Evolutionary conservation across 1,140 invertebrate species (phyloP).

Genomic region (Eufriesea mexicana): DNA sequence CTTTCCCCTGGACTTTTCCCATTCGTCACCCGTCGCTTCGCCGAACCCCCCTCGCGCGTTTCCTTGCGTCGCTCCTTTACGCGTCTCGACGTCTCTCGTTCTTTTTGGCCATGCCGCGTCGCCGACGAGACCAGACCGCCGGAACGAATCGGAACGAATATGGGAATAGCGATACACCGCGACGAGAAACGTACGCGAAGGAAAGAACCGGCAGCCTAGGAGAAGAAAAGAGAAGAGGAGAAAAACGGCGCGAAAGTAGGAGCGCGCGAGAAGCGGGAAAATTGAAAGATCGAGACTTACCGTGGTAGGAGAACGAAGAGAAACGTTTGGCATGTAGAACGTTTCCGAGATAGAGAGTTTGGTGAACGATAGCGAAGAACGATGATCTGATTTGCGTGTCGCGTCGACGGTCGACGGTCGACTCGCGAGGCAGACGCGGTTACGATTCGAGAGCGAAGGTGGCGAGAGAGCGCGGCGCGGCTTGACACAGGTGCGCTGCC

Average conservation of each 20-base stretch:
- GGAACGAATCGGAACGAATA: no score
- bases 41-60: no score
- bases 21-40: no score
- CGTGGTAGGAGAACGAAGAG: conserved; percentile 9
- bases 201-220: neutral
- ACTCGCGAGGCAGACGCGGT: conserved; percentile 36
- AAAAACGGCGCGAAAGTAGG: no score
- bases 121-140: no score
- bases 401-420: conserved; percentile 42
- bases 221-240: neutral
- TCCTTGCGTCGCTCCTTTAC: no score
- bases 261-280: conserved; percentile 9
- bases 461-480: conserved; percentile 53
- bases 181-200: neutral
- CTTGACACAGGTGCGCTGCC: conserved; percentile 72
- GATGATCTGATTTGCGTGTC: conserved; percentile 16
- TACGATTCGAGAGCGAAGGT: conserved; percentile 48
- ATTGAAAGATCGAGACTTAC: conserved; percentile 22
- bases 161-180: neutral
- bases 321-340: neutral
- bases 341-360: neutral
- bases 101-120: no score
- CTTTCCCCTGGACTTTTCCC: no score
- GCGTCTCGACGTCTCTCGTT: no score
- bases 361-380: neutral